Evolutionary conservation across 2,113 vertebrate genomes (phyloP), one percentile per base, ranked within the genome.

Genomic region (Arizona elegans): DNA sequence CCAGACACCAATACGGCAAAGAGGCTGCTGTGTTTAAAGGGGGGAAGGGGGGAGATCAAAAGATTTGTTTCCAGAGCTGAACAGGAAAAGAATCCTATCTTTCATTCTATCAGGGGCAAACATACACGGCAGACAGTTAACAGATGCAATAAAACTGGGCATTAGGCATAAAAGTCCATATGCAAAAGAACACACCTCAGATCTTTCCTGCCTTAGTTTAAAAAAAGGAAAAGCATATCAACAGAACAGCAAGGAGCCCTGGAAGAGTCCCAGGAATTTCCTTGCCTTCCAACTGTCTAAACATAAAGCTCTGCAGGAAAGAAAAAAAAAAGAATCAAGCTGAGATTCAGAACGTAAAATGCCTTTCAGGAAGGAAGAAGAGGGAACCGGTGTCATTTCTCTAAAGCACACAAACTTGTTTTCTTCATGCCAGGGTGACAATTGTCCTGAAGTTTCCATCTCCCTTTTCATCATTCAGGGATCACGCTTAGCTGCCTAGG

Each of bases 401-500:
- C 47, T 52, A 33, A 93, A 88, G 90, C 87, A 91, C 38, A 0
- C 38, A 43, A 43, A 43, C 38, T 43, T 94, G 92, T 94, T 93
- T 87, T 93, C 95, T 93, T 95, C 93, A 86, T 92, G 56, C 87
- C 7, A 55, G 47, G 95, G 87, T 59, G 92, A 95, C 94, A 95
- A 95, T 95, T 94, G 38, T 56, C 38, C 38, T 43, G 38, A 43
- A 43, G 38, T 43, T 58, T 50, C 90, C 24, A n/a, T 52, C 15
- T 95, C 93, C 59, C 0, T 91, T 96, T 94, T 96, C 95, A 96
- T 93, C 95, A 95, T 94, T 89, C 90, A 93, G 93, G 95, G 94
- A 96, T 94, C 96, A 96, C 95, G 93, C 93, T 94, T 94, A 94
- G 95, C 93, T 96, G 94, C 96, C 92, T 94, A 53, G 94, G 94